Evolutionary conservation across 2,113 vertebrate genomes (phyloP), one percentile per base, ranked within the genome.

Genomic region (Pelusios castaneus): DNA sequence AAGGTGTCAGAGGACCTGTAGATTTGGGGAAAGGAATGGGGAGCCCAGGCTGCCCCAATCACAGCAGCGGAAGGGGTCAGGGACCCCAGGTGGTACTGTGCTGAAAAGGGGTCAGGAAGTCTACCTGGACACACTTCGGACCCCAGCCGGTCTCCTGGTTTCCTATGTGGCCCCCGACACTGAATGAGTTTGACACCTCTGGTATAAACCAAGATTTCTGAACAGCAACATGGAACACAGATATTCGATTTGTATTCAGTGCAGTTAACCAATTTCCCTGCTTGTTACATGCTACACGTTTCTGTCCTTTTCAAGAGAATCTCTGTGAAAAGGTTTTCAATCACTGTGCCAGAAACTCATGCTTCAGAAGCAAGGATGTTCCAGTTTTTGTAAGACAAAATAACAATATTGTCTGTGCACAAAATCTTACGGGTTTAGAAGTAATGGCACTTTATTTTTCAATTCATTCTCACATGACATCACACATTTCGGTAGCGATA

Each of bases 361-460:
- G 27, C 14, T 24, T 1, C 6, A 0, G 0, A 5, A 90, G 55
- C 47, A 93, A 60, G 45, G 88, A 29, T 0, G 0, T 56, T 84
- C 51, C 41, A 41, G 14, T 25, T 75, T 75, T 75, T 27, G 21
- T 5, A 43, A 75, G 70, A 75, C 86, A 82, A 89, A 94, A 82
- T 56, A 94, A 27, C 78, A 24, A 17, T 58, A 29, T 70, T 84
- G 88, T 54, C 49, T 94, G 49, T 82, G 77, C 88, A 87, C 88
- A 92, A 95, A 90, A 63, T 9, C 24, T 4, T 41, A 94, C 87
- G 84, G n/a, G 73, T 91, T 93, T 91, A 92, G 82, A 95, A n/a
- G 80, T 76, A 91, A 82, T 2, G 1, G 58, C 77, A 12, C 56
- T 91, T 75, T 75, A 85, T 96, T 97, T 91, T 95, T 80, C 90